phyloP scores from a whole-genome alignment of 1,140 invertebrate genomes.

The Battus philenor region DNA sequence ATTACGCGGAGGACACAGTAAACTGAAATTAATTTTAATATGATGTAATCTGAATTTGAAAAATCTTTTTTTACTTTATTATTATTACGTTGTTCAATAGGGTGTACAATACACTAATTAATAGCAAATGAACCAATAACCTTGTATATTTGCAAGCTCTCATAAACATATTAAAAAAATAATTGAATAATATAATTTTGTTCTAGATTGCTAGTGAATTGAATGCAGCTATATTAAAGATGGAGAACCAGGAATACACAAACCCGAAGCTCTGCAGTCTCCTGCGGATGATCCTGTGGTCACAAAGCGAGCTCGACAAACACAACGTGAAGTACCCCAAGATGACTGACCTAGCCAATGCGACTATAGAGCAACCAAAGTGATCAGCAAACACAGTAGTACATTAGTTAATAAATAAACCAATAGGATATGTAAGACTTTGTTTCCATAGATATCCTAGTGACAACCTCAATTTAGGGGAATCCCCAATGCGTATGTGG shows the following conservation, averaged over 20 bases:
- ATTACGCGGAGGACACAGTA: no score
- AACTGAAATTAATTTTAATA: no score
- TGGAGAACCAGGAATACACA: conserved; percentile 92
- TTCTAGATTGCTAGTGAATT: conserved; percentile 95
- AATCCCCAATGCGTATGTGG: neutral
- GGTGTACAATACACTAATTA: no score
- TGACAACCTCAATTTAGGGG: neutral
- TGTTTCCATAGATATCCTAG: conserved; percentile 16
- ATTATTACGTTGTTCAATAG: no score
- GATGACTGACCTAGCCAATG: conserved; percentile 91
- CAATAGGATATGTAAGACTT: conserved; percentile 8
- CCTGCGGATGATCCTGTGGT: conserved; percentile 95
- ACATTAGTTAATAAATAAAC: conserved; percentile 12
- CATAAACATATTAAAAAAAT: no score
- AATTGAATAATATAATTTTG: conserved; percentile 7
- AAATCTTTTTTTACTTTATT: no score
- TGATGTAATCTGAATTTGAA: no score
- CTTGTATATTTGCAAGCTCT: no score
- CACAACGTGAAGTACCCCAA: conserved; percentile 95
- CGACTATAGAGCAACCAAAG: conserved; percentile 86
- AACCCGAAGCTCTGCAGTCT: conserved; percentile 93
- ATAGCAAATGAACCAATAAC: no score
- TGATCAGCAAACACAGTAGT: no score
- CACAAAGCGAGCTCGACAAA: conserved; percentile 95
- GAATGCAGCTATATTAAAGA: conserved; percentile 96